Evolutionary conservation across 1,140 invertebrate genomes (phyloP).

Genomic region (Bradynema listronoti): DNA sequence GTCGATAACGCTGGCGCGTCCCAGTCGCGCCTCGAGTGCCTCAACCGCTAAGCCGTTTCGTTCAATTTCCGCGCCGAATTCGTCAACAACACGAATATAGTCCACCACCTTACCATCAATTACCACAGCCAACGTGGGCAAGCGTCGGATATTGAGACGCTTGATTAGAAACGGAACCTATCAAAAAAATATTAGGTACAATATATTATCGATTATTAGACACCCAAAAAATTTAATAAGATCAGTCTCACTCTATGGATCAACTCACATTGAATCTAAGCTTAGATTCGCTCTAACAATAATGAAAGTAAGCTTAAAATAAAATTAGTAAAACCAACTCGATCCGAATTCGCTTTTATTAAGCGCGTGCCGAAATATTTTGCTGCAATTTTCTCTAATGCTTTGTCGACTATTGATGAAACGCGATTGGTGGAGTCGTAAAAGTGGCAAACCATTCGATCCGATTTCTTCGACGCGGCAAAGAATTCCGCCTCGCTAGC

Average conservation of each 20-base stretch:
- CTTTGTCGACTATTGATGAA: slow-evolving; percentile 8
- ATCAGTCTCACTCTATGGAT: neutral
- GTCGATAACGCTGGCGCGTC: slow-evolving; percentile 1
- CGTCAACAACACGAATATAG: slow-evolving; percentile 17
- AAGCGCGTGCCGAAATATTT: slow-evolving; percentile 18
- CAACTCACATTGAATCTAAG: neutral
- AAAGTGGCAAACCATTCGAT: slow-evolving; percentile 12
- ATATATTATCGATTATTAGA: neutral
- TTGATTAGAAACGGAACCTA: slow-evolving; percentile 20
- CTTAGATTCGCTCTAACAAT: neutral
- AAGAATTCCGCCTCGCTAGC: slow-evolving; percentile 18
- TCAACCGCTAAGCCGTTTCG: neutral
- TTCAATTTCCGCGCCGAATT: slow-evolving; percentile 5
- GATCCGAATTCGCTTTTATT: slow-evolving; percentile 15
- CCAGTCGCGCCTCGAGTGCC: slow-evolving; percentile 1
- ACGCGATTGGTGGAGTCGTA: neutral
- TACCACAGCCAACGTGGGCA: slow-evolving; percentile 14
- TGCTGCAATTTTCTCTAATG: slow-evolving; percentile 7
- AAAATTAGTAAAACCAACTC: slow-evolving; percentile 7
- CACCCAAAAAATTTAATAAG: neutral
- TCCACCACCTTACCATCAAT: slow-evolving; percentile 19
- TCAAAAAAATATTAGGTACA: neutral
- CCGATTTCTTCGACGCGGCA: slow-evolving; percentile 13
- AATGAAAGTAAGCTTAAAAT: neutral
- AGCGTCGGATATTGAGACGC: slow-evolving; percentile 12